Evolutionary conservation across 2,113 vertebrate genomes (phyloP).

Genomic region (Narcine bancroftii): DNA sequence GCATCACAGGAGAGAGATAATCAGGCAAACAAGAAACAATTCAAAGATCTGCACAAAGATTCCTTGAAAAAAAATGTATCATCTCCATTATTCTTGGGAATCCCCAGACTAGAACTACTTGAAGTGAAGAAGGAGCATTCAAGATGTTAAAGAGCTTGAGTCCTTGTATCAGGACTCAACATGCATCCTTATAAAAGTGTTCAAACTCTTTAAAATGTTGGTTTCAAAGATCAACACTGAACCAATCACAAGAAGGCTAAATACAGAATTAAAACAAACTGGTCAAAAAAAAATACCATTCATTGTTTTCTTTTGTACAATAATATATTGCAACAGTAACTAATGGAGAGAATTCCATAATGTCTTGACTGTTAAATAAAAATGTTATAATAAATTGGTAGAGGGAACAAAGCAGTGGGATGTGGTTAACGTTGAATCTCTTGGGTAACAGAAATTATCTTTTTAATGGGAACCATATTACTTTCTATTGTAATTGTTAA

Average conservation of each 20-base stretch:
- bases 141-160: too few species aligned
- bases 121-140: too few species aligned
- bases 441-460: background rate
- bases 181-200: background rate
- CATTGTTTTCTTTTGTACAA: background rate
- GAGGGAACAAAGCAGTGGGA: background rate
- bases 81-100: too few species aligned
- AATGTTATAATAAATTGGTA: background rate
- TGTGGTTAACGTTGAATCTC: background rate
- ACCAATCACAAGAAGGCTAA: background rate
- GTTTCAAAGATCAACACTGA: background rate
- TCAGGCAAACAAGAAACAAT: too few species aligned
- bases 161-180: too few species aligned
- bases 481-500: background rate
- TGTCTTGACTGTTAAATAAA: background rate
- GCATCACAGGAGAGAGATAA: too few species aligned
- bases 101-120: too few species aligned
- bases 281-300: background rate
- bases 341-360: background rate
- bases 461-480: background rate
- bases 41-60: too few species aligned
- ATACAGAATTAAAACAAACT: background rate
- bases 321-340: background rate
- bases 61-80: too few species aligned
- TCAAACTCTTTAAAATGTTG: background rate